Evolutionary conservation across 2,113 vertebrate genomes (phyloP), one percentile per base, ranked within the genome.

Genomic region (Eonycteris spelaea): DNA sequence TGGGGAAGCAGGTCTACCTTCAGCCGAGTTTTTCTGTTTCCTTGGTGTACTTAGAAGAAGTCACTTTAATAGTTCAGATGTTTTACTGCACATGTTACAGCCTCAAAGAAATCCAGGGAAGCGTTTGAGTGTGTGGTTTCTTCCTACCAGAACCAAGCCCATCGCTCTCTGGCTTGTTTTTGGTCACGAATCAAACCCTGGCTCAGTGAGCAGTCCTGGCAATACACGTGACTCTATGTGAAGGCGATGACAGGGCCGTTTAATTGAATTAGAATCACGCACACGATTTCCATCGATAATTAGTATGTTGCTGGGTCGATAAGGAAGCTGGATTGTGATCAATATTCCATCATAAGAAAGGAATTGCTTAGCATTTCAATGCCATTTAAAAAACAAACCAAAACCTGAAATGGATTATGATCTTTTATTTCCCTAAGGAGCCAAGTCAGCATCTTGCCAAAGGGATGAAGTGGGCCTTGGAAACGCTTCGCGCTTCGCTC

Each of bases 291-390:
- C 53, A 67, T 94, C 84, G 93, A 90, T 87, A 95, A 95, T 95
- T 86, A 92, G 84, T 92, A 84, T 92, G 86, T 40, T 65, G 14
- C 55, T 84, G 53, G 59, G 8, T 95, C 90, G 92, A 71, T 90
- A 89, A 51, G 59, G 43, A 33, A 16, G 63, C 80, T 93, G 55
- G 79, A 80, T 70, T 84, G 6, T 65, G 43, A 94, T 95, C 94
- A 71, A 92, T 95, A 92, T 90, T 79, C 84, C 87, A 90, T 92
- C 92, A 90, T 90, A 77, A 80, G 74, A 91, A 90, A 97, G 74
- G 83, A 75, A 92, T 93, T 94, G 59, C 53, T 95, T 93, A 84
- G 45, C 28, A 90, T 92, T 95, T 90, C 74, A 92, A 65, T 74
- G 22, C 14, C 26, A 61, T 84, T 80, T 95, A 14, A 16, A 51